Evolutionary conservation across 1,140 invertebrate genomes (phyloP), one percentile per base, ranked within the genome.

Genomic region (Pseudomyrmex sp.): DNA sequence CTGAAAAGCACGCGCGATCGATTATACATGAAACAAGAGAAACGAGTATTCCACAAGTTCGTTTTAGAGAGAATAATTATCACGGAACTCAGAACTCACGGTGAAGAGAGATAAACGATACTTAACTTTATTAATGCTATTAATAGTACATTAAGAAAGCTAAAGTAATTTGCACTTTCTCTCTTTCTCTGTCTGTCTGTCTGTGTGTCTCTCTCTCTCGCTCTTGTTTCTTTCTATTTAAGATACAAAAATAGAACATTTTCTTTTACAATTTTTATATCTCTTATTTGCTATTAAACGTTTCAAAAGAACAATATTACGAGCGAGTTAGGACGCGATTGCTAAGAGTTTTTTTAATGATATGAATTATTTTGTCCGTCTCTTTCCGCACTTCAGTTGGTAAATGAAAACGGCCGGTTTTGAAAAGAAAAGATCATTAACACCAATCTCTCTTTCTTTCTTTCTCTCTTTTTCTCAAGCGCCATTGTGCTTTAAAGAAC

Each of bases 401-500:
- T 63, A 68, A 74, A 83, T 85, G 54, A 59, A 85, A 56, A 20
- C 46, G 50, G 58, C 23, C 35, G 65, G 50, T 73, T 50, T 54
- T 59, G 26, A 83, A 63, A 84, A 63, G 75, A 44, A 58, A 70
- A 56, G 82, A 88, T 90, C 87, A 89, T 91, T 91, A 90, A 91
- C 91, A 90, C 88, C 88, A 89, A 90, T 88, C 82, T 85, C 74
- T 35, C 35, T 35, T 35, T 35, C 35, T 35, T 35, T 35, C 5
- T 35, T 35, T 5, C 35, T 35, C 35, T 35, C 5, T 35, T 35
- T 35, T 35, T 77, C 76, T 59, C 72, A 54, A 70, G 59, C 63
- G 75, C 88, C 87, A 91, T 92, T 91, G 87, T 91, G 85, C 79
- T 73, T 62, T 75, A 56, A 63, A 52, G 85, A 88, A 83, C 84